These are phyloP conservation scores for Podabrus alpinus DNA, from an alignment of 2,888 invertebrate species.

Conservation along the genomic window DNA sequence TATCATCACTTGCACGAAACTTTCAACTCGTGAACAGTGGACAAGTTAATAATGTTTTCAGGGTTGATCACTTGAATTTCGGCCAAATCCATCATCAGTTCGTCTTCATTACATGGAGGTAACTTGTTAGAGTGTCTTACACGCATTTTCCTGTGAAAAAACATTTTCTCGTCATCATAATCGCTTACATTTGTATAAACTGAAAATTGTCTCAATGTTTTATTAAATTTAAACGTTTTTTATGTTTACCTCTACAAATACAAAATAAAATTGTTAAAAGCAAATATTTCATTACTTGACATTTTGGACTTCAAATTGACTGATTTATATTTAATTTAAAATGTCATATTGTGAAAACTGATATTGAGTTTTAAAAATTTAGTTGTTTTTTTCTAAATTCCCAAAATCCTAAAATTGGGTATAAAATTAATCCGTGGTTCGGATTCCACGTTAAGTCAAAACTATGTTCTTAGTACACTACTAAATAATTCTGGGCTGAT, in stretches of 20 bases:
- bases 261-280: not conserved
- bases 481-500: too few species aligned
- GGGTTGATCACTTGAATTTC: slow-evolving; percentile 60
- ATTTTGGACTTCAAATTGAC: not conserved
- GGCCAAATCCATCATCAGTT: slow-evolving; percentile 57
- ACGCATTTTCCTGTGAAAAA: not conserved
- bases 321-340: not conserved
- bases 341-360: not conserved
- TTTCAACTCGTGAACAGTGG: slow-evolving; percentile 52
- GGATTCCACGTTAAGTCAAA: too few species aligned
- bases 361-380: not conserved
- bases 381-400: too few species aligned
- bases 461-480: too few species aligned
- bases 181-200: not conserved
- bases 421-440: too few species aligned
- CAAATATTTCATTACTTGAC: not conserved
- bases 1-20: slow-evolving; percentile 48
- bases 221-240: not conserved
- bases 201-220: not conserved
- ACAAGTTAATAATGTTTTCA: slow-evolving; percentile 58
- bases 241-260: not conserved
- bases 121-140: not conserved
- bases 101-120: slow-evolving; percentile 50
- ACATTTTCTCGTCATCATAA: not conserved
- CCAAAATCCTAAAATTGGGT: too few species aligned